Evolutionary conservation across 2,797 vertebrate genomes (phyloP).

Genomic region (Chaenodraco wilsoni): DNA sequence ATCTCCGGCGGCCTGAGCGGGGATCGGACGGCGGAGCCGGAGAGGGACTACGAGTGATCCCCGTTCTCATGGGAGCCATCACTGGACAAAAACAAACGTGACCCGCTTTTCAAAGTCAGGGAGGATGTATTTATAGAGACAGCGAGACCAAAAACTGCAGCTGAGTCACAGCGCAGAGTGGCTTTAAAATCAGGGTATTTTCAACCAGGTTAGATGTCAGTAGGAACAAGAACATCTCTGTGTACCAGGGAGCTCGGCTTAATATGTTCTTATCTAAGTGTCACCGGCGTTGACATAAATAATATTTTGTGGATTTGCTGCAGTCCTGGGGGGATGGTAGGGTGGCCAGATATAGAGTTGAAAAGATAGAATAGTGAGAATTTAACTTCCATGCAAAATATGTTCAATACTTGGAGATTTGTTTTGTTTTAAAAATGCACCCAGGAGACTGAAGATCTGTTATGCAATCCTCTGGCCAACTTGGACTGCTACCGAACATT

Average conservation of each 20-base stretch:
- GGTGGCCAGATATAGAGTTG: constrained; percentile 11
- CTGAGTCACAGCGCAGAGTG: constrained; percentile 68
- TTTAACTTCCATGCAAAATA: constrained; percentile 4
- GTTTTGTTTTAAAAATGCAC: constrained; percentile 10
- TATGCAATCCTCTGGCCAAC: constrained; percentile 2
- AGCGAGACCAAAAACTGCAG: constrained; percentile 56
- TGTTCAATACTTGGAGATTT: background rate
- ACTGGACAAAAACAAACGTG: constrained; percentile 71
- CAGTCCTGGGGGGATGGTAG: background rate
- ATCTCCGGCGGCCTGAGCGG: constrained; percentile 50
- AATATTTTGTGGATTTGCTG: constrained; percentile 30
- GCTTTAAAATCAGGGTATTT: constrained; percentile 40
- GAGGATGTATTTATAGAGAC: constrained; percentile 75
- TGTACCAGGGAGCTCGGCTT: constrained; percentile 1
- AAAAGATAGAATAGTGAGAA: background rate
- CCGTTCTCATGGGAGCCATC: constrained; percentile 60
- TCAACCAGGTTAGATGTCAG: constrained; percentile 47
- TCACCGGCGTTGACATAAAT: constrained; percentile 34
- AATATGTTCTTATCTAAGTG: constrained; percentile 4
- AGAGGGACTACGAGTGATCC: constrained; percentile 60
- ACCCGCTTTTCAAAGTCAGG: constrained; percentile 76
- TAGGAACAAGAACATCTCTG: constrained; percentile 32
- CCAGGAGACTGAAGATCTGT: constrained; percentile 17
- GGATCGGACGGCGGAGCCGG: constrained; percentile 16
- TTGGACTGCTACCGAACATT: background rate